A percentile compares a stretch with the other conserved stretches of the same genome.
Evolutionary conservation across 1,140 invertebrate species (phyloP).

Genomic region (Magallana ariakensis): DNA sequence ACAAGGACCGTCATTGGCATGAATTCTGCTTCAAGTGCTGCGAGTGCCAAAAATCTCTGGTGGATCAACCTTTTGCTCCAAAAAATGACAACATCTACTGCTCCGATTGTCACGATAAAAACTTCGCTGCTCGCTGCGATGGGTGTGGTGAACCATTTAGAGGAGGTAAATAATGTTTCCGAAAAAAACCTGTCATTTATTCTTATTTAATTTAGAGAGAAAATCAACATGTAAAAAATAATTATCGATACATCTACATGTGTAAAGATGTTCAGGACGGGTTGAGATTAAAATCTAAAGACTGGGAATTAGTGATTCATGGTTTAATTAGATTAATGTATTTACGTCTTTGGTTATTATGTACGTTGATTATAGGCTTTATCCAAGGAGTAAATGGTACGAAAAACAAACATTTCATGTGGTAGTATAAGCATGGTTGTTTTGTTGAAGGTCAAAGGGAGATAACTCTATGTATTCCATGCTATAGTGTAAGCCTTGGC

Average conservation of each 20-base stretch:
- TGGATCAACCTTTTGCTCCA: slow-evolving; percentile 99
- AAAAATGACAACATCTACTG: slow-evolving; percentile 98
- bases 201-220: too few relatives aligned
- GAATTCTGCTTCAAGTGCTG: slow-evolving; percentile 98
- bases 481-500: background rate
- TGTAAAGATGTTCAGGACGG: too few relatives aligned
- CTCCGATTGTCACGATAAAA: slow-evolving; percentile 98
- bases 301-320: too few relatives aligned
- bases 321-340: background rate
- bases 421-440: background rate
- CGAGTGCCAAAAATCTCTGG: slow-evolving; percentile 97
- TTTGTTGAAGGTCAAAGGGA: slow-evolving; percentile 32
- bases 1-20: slow-evolving; percentile 99
- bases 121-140: slow-evolving; percentile 99
- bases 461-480: slow-evolving; percentile 1
- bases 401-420: background rate
- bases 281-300: too few relatives aligned
- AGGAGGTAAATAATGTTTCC: slow-evolving; percentile 88
- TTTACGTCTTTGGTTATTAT: background rate
- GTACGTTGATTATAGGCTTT: slow-evolving; percentile 13
- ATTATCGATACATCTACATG: too few relatives aligned
- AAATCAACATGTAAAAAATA: too few relatives aligned
- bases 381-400: background rate
- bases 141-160: slow-evolving; percentile 98
- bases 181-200: too few relatives aligned